phyloP scores from a whole-genome alignment of 2,888 invertebrate species.

The Cephus runcator region DNA sequence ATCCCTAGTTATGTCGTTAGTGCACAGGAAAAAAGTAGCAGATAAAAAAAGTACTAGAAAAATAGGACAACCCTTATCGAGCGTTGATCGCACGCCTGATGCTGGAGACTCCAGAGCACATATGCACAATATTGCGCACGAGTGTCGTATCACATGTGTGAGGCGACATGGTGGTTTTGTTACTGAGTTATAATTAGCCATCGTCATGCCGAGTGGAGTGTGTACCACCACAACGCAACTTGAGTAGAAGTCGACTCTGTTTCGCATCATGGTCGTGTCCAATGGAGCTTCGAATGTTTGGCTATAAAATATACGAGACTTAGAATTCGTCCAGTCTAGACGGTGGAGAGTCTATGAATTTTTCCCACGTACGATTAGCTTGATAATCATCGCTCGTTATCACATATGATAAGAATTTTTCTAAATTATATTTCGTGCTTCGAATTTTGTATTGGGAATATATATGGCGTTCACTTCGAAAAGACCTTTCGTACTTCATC shows the following conservation, averaged over 20 bases:
- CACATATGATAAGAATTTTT: not conserved
- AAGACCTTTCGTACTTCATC: not conserved
- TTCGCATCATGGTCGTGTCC: not conserved
- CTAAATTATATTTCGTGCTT: not conserved
- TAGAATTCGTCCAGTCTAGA: not conserved
- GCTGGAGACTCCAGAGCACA: not conserved
- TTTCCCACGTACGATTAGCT: not conserved
- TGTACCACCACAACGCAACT: not conserved
- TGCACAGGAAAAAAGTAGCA: not conserved
- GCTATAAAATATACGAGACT: not conserved
- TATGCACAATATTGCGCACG: constrained; percentile 16
- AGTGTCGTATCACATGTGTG: constrained; percentile 34
- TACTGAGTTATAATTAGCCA: constrained; percentile 53
- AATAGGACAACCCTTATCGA: not conserved
- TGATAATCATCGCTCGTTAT: not conserved
- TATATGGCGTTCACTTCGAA: not conserved
- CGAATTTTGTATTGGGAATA: not conserved
- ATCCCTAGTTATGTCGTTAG: not conserved
- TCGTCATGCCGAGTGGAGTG: constrained; percentile 28
- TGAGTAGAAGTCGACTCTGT: not conserved
- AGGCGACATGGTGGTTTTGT: constrained; percentile 45
- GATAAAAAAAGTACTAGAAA: not conserved
- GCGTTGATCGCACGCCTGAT: not conserved
- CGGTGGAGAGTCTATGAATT: not conserved
- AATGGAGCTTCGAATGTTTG: not conserved